Evolutionary conservation across 2,113 vertebrate species (phyloP).

Genomic region (Leuciscus idus): DNA sequence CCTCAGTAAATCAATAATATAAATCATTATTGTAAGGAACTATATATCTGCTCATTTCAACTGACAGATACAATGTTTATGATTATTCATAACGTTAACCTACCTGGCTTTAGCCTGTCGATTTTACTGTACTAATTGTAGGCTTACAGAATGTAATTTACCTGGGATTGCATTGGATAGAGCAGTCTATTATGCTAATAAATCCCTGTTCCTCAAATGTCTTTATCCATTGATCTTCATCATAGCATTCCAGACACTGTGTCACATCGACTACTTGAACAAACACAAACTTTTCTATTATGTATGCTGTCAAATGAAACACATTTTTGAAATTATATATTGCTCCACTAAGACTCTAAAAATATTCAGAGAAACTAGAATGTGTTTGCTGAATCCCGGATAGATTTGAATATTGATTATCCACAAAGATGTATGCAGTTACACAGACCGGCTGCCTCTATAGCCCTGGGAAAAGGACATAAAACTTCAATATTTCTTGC

Average conservation of each 20-base stretch:
- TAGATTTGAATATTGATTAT: conserved; percentile 38
- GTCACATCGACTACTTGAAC: background rate
- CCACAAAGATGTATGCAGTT: conserved; percentile 4
- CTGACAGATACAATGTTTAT: background rate
- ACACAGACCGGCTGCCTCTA: background rate
- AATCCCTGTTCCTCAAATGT: background rate
- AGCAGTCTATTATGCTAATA: background rate
- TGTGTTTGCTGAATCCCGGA: conserved; percentile 30
- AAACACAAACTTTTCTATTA: background rate
- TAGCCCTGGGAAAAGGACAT: conserved; percentile 19
- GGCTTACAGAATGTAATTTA: background rate
- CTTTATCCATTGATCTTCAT: background rate
- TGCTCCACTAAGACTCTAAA: conserved; percentile 1
- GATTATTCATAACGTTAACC: background rate
- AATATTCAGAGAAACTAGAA: conserved; percentile 13
- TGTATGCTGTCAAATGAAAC: background rate
- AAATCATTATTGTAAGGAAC: background rate
- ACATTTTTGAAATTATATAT: background rate
- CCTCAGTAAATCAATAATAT: background rate
- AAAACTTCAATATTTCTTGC: conserved; percentile 7
- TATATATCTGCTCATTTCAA: background rate
- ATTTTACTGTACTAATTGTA: background rate
- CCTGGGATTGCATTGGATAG: background rate
- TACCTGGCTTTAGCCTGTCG: background rate
- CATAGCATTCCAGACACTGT: background rate